phyloP scores from a whole-genome alignment of 2,888 invertebrate species.

The Chloroclystis v-ata region DNA sequence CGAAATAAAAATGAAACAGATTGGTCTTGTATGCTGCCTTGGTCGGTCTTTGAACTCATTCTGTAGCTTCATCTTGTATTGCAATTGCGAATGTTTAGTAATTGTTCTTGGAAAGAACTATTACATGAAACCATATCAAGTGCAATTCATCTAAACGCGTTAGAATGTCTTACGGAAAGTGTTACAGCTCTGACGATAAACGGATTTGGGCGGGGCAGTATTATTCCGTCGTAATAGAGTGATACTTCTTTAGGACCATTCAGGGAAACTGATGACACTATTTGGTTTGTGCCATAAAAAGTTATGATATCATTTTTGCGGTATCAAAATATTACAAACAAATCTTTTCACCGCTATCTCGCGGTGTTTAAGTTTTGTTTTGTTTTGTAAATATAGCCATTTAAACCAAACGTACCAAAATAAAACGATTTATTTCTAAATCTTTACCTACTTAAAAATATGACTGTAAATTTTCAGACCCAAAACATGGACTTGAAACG shows the following conservation, averaged over 20 bases:
- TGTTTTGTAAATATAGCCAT: conserved; percentile 29
- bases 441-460: neutral
- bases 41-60: conserved; percentile 18
- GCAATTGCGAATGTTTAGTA: conserved; percentile 2
- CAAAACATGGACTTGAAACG: conserved; percentile 9
- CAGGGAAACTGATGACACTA: conserved; percentile 66
- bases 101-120: neutral
- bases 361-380: conserved; percentile 32
- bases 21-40: conserved; percentile 13
- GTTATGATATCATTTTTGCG: conserved; percentile 65
- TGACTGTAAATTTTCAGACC: too few relatives aligned
- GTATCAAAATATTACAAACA: conserved; percentile 63
- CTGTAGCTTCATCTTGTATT: conserved; percentile 11
- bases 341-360: conserved; percentile 42
- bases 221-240: conserved; percentile 64
- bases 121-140: conserved; percentile 44
- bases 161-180: conserved; percentile 45
- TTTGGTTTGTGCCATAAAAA: conserved; percentile 70
- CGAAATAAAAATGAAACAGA: conserved; percentile 19
- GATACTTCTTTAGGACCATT: conserved; percentile 64
- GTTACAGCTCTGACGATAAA: conserved; percentile 63
- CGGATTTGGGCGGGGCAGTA: conserved; percentile 62
- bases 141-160: conserved; percentile 58
- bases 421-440: too few relatives aligned
- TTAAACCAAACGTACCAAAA: too few relatives aligned